Evolutionary conservation across 2,113 vertebrate species (phyloP), one percentile per base, ranked within the genome.

Genomic region (Psilopsiagon aymara): DNA sequence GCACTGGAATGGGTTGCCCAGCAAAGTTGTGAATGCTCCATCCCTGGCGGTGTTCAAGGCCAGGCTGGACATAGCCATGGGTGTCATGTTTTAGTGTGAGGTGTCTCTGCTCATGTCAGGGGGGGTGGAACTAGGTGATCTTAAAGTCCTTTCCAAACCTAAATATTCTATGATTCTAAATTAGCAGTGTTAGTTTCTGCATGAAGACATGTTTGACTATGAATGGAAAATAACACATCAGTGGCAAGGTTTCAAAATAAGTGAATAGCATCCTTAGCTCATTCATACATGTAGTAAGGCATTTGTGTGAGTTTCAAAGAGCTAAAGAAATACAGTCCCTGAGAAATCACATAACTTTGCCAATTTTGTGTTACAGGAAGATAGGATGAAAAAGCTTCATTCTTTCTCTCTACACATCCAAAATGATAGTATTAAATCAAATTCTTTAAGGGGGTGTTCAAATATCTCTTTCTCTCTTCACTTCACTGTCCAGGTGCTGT

Each of bases 401-500:
- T 88, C 3, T 9, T 89, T 70, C 79, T 63, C 51, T 7, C 21
- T 53, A 19, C 2, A n/a, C 2, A 75, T 31, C 8, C 33, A 51
- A 64, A 67, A 55, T 79, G 46, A 43, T 17, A 18, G 3, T 59
- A 51, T 68, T 85, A 82, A 88, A 79, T 13, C 7, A 67, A 73
- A 73, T 37, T 43, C 6, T 68, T 73, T 35, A 52, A 27, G 2
- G 0, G 8, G 60, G 5, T n/a, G 10, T 91, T 62, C 33, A 33
- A 74, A 53, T 23, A 73, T 7, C 2, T 25, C 17, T 53, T 3
- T 51, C 10, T 66, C 12, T 43, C 43, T 75, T 77, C 14, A 28
- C 27, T 53, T 79, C 0, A 0, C 3, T 53, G 6, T 57, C 35
- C 1, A 0, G 4, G 1, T 78, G 33, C 53, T 59, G 75, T 35